These are phyloP conservation scores for Theretra japonica DNA, from an alignment of 2,888 invertebrate genomes.

Conservation along the genomic window DNA sequence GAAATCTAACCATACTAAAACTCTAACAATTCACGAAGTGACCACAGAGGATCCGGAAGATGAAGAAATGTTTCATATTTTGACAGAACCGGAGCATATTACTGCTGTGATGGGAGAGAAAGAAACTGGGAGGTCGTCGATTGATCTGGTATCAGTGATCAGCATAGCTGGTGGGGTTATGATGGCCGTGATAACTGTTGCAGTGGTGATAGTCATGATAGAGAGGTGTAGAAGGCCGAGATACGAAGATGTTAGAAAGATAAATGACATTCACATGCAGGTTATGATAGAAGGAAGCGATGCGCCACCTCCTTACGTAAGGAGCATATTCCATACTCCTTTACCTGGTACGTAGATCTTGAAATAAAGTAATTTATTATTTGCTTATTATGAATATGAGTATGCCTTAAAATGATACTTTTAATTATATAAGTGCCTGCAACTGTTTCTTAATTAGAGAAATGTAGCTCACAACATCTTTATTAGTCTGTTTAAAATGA, in stretches of 20 bases:
- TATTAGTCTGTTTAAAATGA: too few species aligned
- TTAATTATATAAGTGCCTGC: too few species aligned
- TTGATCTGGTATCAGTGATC: constrained; percentile 78
- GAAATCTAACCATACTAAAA: constrained; percentile 41
- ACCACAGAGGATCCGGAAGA: constrained; percentile 67
- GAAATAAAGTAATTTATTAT: rapidly evolving
- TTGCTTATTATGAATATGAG: not conserved
- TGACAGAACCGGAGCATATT: constrained; percentile 84
- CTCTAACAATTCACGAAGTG: constrained; percentile 52
- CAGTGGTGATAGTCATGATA: constrained; percentile 79
- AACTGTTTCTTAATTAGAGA: too few species aligned
- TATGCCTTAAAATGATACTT: too few species aligned
- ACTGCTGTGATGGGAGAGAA: constrained; percentile 81
- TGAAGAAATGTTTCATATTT: constrained; percentile 82
- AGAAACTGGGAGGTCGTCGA: constrained; percentile 67
- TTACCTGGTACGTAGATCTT: constrained; percentile 74
- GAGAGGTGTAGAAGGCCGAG: constrained; percentile 74
- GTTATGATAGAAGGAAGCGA: constrained; percentile 76
- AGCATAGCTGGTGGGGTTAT: constrained; percentile 82
- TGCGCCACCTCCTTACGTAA: constrained; percentile 79
- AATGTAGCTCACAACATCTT: too few species aligned
- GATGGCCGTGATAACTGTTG: constrained; percentile 81
- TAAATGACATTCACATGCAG: constrained; percentile 78
- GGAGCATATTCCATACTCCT: constrained; percentile 84
- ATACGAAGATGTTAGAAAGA: constrained; percentile 73